These are phyloP conservation scores for Styela clava DNA, from an alignment of 23 tunicate genomes.

Conservation along the genomic window DNA sequence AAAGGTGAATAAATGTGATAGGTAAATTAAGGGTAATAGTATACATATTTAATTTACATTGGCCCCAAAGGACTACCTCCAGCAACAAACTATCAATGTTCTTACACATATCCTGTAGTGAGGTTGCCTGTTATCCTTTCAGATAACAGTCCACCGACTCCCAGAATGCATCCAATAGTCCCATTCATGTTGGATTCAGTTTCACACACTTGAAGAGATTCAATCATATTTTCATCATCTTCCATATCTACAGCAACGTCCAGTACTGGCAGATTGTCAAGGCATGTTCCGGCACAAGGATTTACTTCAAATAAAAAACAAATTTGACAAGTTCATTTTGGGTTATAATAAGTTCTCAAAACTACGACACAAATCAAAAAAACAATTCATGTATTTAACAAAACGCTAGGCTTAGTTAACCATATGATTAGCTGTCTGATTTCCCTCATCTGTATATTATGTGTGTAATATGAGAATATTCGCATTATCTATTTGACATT, in stretches of 20 bases:
- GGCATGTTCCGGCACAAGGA: neutral
- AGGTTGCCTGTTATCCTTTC: constrained; percentile 9
- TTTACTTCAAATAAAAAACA: neutral
- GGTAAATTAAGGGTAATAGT: neutral
- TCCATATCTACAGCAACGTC: neutral
- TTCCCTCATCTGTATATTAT: neutral
- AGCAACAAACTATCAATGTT: neutral
- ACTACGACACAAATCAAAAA: too few species aligned
- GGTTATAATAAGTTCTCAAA: too few species aligned
- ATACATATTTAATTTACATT: too few species aligned
- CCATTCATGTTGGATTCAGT: neutral
- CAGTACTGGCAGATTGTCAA: neutral
- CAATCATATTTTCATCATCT: neutral
- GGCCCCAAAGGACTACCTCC: too few species aligned
- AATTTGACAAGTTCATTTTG: neutral
- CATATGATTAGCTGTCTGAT: neutral
- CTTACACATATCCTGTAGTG: neutral
- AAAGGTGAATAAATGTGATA: neutral
- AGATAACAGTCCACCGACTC: constrained; percentile 24
- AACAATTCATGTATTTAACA: too few species aligned
- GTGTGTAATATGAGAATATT: neutral
- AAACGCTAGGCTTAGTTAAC: too few species aligned
- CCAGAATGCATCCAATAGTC: constrained; percentile 16
- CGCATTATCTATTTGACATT: neutral
- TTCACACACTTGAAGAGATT: neutral